A percentile compares a stretch with the other conserved stretches of the same genome.
phyloP scores from a whole-genome alignment of 2,113 vertebrate species.

The Strix aluco region DNA sequence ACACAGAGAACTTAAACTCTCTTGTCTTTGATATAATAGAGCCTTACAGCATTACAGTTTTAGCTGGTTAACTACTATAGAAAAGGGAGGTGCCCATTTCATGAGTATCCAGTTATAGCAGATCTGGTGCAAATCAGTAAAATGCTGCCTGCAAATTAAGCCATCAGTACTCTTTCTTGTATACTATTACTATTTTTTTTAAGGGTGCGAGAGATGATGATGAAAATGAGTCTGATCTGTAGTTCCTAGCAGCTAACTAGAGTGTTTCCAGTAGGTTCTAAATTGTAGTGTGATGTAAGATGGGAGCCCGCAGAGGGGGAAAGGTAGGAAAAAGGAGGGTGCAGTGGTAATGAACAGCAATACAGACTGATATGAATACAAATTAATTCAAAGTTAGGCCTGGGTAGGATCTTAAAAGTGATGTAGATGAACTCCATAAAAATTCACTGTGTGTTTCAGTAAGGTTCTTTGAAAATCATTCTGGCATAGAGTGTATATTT shows the following conservation, averaged over 20 bases:
- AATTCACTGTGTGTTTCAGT: neutral
- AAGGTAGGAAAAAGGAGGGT: neutral
- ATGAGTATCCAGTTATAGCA: rapidly evolving
- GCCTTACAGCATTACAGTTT: neutral
- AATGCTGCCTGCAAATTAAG: neutral
- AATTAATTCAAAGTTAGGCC: neutral
- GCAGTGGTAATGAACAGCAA: neutral
- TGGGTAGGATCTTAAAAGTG: neutral
- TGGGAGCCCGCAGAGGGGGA: neutral
- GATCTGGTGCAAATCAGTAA: neutral
- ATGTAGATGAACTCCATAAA: neutral
- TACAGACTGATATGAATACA: neutral
- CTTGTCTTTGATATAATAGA: neutral
- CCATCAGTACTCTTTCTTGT: neutral
- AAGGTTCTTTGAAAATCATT: neutral
- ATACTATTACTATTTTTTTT: rapidly evolving
- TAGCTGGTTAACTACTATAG: neutral
- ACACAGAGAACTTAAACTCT: neutral
- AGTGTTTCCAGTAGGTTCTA: neutral
- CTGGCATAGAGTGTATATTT: neutral
- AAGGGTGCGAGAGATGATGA: neutral
- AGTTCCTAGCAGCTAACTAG: neutral
- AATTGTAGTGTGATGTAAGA: neutral
- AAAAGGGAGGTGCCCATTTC: neutral
- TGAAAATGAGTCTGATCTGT: neutral